Conservation (phyloP, 2,797 vertebrate species). For the Pangasius macronema region DNA sequence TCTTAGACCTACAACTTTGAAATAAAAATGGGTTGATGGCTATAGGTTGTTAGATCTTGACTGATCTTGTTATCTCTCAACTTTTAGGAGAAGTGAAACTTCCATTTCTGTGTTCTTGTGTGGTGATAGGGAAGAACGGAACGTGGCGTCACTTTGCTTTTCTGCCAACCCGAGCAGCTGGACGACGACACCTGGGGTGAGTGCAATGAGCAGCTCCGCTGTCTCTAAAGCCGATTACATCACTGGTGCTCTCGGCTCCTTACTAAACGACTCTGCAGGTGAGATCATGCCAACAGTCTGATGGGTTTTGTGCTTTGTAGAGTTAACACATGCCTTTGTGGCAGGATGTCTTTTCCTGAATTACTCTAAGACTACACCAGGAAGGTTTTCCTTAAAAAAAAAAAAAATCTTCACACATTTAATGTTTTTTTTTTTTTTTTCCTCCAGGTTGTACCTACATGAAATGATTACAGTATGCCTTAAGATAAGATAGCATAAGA, state of each 20-base stretch:
- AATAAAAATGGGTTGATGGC: neutral
- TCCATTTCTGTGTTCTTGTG: neutral
- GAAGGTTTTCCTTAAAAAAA: neutral
- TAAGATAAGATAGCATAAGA: neutral
- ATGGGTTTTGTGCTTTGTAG: conserved; percentile 15
- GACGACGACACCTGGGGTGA: conserved; percentile 64
- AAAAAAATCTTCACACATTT: neutral
- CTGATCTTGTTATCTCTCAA: neutral
- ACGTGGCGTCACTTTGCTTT: neutral
- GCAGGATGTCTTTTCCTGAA: neutral
- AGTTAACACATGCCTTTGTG: neutral
- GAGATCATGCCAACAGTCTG: conserved; percentile 39
- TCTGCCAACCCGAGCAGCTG: conserved; percentile 65
- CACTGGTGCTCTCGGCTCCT: conserved; percentile 91
- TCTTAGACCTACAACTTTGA: neutral
- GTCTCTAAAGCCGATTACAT: conserved; percentile 82
- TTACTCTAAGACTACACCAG: neutral
- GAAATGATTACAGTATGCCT: neutral
- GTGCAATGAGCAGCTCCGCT: conserved; percentile 79
- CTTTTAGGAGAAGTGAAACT: neutral
- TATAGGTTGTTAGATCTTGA: neutral
- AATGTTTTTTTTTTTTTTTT: neutral
- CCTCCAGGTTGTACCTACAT: too few species aligned
- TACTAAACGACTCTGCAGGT: conserved; percentile 83
- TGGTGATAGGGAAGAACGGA: neutral